Base-by-base conservation (phyloP, 2,888 invertebrate genomes). In the Archips crataeganus region DNA sequence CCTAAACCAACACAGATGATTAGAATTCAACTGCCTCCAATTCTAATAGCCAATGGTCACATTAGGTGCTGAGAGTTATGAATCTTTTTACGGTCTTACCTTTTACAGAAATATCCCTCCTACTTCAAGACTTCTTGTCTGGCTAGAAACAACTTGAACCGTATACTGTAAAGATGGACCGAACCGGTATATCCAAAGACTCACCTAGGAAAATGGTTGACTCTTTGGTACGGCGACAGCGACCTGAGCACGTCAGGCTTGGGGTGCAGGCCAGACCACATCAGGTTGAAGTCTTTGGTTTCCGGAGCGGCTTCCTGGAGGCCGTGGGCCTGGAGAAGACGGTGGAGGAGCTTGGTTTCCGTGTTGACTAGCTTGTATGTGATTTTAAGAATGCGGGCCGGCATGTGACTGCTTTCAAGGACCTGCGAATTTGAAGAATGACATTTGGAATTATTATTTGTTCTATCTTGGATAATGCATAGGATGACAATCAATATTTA, bases 151-250 rank as follows among this genome's bases (percentile, higher is more conserved):
- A 45, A 45, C n/a, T n/a, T 15, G 6, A n/a, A 13, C 1, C n/a
- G 4, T 49, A 47, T n/a, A 45, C 10, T 3, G 45, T 45, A 45
- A 11, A 45, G 2, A 45, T 45, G 2, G 45, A 13, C n/a, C 4
- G 5, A 49, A n/a, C n/a, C 6, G n/a, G 36, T 60, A 36, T n/a
- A 34, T 39, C 39, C 9, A 62, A 13, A 2, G 62, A 54, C 62
- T 87, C 85, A 97, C 97, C 97, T 96, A 8, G 99, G 99, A 89
- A 99, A 99, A 91, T 99, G 99, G 89, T 99, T 99, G 74, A 99
- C 97, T 84, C 98, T 96, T 91, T 99, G 99, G 89, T 98, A 97
- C n/a, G 97, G 96, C 63, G 97, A 95, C 80, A 99, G 90, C 64
- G 96, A 96, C 78, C 98, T 95, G 70, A 99, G 93, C 15, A 97